phyloP scores from a whole-genome alignment of 2,888 invertebrate species.

The Penaeus monodon region DNA sequence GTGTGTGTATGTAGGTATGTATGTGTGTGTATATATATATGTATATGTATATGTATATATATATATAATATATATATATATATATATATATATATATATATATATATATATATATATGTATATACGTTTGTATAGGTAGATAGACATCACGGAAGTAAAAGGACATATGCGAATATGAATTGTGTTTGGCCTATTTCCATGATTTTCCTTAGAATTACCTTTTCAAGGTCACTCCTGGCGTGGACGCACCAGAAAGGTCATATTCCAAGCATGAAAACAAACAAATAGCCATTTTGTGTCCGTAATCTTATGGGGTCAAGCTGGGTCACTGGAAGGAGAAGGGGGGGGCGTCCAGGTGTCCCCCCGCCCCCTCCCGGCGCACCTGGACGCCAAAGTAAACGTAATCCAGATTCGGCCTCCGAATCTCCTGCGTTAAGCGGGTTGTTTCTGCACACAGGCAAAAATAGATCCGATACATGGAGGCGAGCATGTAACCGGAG shows the following conservation, averaged over 20 bases:
- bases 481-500: not conserved
- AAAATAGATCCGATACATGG: no score
- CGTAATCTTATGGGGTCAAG: no score
- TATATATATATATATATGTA: not conserved
- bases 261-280: no score
- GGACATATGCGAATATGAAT: not conserved
- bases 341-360: not conserved
- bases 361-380: not conserved
- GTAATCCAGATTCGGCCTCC: no score
- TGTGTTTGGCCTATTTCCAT: not conserved
- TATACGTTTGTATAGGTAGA: not conserved
- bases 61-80: no score
- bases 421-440: not conserved
- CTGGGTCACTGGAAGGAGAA: not conserved
- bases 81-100: not conserved
- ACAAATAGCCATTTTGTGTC: no score
- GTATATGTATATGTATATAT: constrained; percentile 1
- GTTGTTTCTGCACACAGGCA: not conserved
- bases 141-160: not conserved
- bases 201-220: no score
- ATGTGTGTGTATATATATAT: not conserved
- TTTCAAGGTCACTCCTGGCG: no score
- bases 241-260: no score
- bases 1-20: constrained; percentile 14
- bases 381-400: no score